Percentiles rank a stretch among this genome's conserved stretches.
These are phyloP conservation scores for Sebastes iracundus DNA, from an alignment of 2,797 vertebrate species.

Conservation along the genomic window DNA sequence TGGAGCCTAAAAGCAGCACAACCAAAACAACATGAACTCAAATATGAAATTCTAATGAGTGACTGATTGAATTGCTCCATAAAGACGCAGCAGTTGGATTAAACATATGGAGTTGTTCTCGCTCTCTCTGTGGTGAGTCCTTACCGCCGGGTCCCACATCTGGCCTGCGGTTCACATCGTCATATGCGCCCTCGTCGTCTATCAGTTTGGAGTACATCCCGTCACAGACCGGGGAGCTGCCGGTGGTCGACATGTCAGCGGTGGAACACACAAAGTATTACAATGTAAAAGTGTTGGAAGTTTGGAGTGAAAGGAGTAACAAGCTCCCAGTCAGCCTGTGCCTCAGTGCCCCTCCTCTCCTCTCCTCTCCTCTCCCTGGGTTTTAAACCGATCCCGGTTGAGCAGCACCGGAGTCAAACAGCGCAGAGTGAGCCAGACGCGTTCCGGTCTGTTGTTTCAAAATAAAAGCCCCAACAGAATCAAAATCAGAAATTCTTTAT, in stretches of 20 bases:
- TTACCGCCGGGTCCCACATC: slow-evolving; percentile 39
- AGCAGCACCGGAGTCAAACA: neutral
- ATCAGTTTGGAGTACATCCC: slow-evolving; percentile 60
- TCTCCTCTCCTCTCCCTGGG: too few relatives aligned
- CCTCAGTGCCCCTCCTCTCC: fast-evolving
- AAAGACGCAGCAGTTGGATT: neutral
- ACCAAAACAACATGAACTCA: neutral
- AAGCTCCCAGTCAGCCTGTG: fast-evolving
- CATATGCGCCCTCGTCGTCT: slow-evolving; percentile 22
- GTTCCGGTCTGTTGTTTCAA: fast-evolving
- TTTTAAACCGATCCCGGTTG: fast-evolving
- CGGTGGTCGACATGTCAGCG: slow-evolving; percentile 19
- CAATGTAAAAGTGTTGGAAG: neutral
- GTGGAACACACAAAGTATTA: too few relatives aligned
- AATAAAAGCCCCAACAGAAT: slow-evolving; percentile 6
- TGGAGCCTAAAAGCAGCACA: neutral
- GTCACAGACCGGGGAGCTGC: neutral
- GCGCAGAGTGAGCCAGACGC: fast-evolving
- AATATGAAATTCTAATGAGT: neutral
- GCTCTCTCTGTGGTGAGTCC: neutral
- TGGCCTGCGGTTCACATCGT: neutral
- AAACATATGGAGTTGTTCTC: neutral
- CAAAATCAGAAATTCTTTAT: too few relatives aligned
- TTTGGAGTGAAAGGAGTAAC: neutral
- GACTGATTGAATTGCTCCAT: neutral